Conservation (phyloP, 2,797 vertebrate species). For the Oreortyx pictus region DNA sequence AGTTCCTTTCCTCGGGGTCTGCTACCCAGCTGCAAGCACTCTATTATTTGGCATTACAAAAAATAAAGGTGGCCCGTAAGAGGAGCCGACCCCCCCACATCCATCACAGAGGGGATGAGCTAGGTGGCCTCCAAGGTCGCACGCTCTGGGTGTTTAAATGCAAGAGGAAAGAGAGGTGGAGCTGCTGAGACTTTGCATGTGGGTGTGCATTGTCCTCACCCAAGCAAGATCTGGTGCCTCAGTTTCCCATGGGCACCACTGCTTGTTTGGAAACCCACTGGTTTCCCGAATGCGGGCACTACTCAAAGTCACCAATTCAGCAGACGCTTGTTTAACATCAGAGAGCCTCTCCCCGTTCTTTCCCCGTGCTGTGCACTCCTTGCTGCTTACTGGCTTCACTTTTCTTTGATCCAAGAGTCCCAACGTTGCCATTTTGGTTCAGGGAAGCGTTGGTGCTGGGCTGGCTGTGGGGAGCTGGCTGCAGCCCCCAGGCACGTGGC, state of each 20-base stretch:
- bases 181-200: not conserved
- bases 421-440: no score
- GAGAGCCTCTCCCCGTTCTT: no score
- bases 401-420: no score
- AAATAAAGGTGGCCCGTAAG: not conserved
- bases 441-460: no score
- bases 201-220: not conserved
- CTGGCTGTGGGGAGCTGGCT: no score
- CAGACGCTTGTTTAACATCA: not conserved
- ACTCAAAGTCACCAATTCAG: not conserved
- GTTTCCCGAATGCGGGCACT: no score
- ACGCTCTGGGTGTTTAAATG: not conserved
- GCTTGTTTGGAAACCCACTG: not conserved
- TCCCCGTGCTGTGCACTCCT: no score
- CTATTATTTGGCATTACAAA: not conserved
- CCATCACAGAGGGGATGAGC: not conserved
- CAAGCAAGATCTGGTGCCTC: not conserved
- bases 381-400: no score
- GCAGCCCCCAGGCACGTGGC: no score
- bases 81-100: not conserved
- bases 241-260: not conserved
- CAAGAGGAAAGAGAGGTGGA: not conserved
- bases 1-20: fast-evolving
- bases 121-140: fast-evolving
- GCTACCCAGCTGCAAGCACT: fast-evolving